phyloP scores from a whole-genome alignment of 2,888 invertebrate genomes.

The Folsomia candida region DNA sequence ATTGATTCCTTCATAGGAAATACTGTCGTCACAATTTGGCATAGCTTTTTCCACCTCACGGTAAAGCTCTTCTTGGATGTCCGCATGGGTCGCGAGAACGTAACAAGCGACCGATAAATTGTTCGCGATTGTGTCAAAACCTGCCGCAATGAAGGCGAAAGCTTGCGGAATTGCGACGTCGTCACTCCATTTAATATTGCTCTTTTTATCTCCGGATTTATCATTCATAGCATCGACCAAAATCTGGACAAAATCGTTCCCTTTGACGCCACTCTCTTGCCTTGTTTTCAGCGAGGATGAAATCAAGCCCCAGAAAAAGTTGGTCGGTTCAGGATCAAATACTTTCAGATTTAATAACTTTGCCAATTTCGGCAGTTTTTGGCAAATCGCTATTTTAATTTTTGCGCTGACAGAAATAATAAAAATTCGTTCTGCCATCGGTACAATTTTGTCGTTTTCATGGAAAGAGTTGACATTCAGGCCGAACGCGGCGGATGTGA shows the following conservation, averaged over 20 bases:
- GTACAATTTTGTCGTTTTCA: neutral
- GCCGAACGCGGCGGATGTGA: neutral
- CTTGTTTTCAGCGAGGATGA: neutral
- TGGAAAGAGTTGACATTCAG: neutral
- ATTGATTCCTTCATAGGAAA: neutral
- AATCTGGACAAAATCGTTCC: neutral
- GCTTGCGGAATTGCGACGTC: neutral
- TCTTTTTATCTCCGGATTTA: neutral
- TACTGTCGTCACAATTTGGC: neutral
- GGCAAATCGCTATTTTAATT: neutral
- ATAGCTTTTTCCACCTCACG: neutral
- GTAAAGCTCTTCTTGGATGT: constrained; percentile 2
- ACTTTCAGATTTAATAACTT: neutral
- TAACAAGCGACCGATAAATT: neutral
- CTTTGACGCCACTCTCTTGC: neutral
- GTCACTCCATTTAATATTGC: neutral
- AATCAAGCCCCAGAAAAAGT: neutral
- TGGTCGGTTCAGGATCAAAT: neutral
- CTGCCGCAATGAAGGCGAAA: neutral
- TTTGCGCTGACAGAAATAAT: no score
- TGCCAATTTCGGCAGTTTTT: neutral
- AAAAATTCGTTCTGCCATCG: neutral
- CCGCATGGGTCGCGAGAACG: neutral
- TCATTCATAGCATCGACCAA: neutral
- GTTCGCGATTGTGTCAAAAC: constrained; percentile 2